Evolutionary conservation across 2,888 invertebrate species (phyloP), one percentile per base, ranked within the genome.

Genomic region (Cacoxenus indagator): DNA sequence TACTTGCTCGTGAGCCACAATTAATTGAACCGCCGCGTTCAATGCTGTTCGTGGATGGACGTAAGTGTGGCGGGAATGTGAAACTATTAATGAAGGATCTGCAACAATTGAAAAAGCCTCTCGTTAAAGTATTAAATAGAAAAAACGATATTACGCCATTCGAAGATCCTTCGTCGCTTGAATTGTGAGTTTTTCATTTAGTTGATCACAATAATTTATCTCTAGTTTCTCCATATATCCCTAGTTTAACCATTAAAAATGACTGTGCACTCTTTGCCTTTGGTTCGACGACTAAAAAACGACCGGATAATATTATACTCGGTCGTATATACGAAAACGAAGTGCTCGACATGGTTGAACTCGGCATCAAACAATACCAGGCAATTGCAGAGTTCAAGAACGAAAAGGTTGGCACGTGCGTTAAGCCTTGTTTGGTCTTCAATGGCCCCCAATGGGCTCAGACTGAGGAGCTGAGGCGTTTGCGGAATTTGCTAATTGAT

Each of bases 301-400:
- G 98, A 14, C 98, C 98, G 0, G 92, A 98, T 85, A 98, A 98
- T 89, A 88, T 99, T 55, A 90, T 98, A 31, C 86, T 98, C 66
- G 98, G 97, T 0, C 91, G 99, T 76, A 93, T 95, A 84, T 98
- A 93, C 88, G 96, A 99, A 87, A 92, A 94, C 82, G 93, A 94
- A 68, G 89, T 99, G 31, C 89, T 99, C 68, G 99, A 99, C 85
- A 98, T 99, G 97, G 91, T 96, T 68, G 99, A 99, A 89, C 91
- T 99, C 67, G 96, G 97, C 11, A 91, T 99, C 24, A 95, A 96
- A 66, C 91, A 92, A 67, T 98, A 92, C 85, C 92, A 92, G 85
- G 90, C 94, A 0, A 91, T 98, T 87, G 89, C 91, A 19, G 95
- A 95, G 55, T 96, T 97, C 82, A 92, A 92, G 72, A 92, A 91